These are phyloP conservation scores for Timema podura DNA, from an alignment of 2,888 invertebrate species.

Conservation along the genomic window DNA sequence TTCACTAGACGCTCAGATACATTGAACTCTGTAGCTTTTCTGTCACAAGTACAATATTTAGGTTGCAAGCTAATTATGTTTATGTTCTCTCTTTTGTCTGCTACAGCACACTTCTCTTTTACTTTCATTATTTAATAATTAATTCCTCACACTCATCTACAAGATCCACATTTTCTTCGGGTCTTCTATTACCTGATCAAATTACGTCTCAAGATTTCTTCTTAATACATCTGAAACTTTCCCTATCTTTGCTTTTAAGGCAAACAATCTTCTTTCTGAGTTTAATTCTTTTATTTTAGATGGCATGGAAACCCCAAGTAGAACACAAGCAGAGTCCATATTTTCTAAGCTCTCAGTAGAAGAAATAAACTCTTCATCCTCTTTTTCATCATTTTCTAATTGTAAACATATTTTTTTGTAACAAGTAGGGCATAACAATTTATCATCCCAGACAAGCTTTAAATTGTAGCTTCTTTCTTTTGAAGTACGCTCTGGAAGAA, in stretches of 20 bases:
- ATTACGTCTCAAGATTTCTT: neutral
- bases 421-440: neutral
- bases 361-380: neutral
- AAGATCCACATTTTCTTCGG: neutral
- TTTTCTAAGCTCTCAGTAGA: neutral
- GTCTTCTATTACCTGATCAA: neutral
- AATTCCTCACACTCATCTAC: neutral
- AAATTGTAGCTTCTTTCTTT: constrained; percentile 1
- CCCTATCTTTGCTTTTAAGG: neutral
- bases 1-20: neutral
- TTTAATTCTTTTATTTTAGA: neutral
- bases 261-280: neutral
- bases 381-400: neutral
- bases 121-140: neutral
- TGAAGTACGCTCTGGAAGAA: neutral
- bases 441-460: neutral
- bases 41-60: neutral
- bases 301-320: neutral
- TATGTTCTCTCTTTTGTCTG: neutral
- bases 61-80: neutral
- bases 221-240: neutral
- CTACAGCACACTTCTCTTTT: neutral
- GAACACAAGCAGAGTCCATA: neutral
- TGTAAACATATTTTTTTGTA: constrained; percentile 5
- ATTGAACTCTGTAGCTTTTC: neutral